Conservation (phyloP, 2,888 invertebrate genomes). For the Achlya flavicornis region DNA sequence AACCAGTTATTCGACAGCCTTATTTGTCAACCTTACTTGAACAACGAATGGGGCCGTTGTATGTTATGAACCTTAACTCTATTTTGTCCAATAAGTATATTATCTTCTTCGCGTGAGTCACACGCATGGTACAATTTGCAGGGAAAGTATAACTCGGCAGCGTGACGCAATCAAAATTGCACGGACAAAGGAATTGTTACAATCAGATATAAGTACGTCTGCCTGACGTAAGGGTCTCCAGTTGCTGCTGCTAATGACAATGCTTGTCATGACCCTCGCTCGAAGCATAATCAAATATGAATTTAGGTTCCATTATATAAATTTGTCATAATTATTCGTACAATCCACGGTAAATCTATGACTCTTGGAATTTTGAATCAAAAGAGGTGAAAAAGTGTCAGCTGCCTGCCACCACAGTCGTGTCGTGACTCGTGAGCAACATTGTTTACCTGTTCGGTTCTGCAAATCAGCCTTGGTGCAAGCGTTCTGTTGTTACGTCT, state of each 20-base stretch:
- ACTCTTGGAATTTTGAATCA: neutral
- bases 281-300: constrained; percentile 14
- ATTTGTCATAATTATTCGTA: neutral
- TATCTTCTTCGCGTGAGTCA: constrained; percentile 62
- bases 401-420: constrained; percentile 13
- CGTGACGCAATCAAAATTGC: constrained; percentile 79
- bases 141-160: constrained; percentile 75
- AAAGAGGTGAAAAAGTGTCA: neutral
- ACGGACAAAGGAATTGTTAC: constrained; percentile 78
- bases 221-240: constrained; percentile 61
- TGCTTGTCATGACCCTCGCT: constrained; percentile 22
- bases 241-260: constrained; percentile 58
- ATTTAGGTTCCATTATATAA: constrained; percentile 24
- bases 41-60: neutral
- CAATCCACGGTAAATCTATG: neutral
- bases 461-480: constrained; percentile 73
- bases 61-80: neutral
- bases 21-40: constrained; percentile 27
- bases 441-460: constrained; percentile 72
- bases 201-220: constrained; percentile 28
- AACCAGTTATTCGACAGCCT: constrained; percentile 23
- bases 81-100: constrained; percentile 34
- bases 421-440: constrained; percentile 57
- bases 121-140: constrained; percentile 61
- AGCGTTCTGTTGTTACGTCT: constrained; percentile 73